Conservation (phyloP, 2,888 invertebrate species). For the Xestia ashworthii region DNA sequence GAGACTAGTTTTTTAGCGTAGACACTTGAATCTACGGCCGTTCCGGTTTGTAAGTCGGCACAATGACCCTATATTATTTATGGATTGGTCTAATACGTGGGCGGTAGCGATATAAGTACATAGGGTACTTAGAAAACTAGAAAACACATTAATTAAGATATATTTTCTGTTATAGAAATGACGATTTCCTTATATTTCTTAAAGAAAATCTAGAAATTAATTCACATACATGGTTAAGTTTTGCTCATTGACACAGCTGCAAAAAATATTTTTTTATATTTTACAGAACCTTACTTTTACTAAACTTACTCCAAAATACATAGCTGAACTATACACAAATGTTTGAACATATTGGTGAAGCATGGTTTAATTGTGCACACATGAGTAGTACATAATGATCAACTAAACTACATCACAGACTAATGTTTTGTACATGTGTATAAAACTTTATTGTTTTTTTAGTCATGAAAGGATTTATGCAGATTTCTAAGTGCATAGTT, state of each 20-base stretch:
- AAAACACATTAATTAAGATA: not conserved
- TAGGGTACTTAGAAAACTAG: not conserved
- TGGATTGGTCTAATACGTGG: slow-evolving; percentile 72
- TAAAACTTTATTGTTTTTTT: not conserved
- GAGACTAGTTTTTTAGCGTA: slow-evolving; percentile 83
- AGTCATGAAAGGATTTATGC: not conserved
- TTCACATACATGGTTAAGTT: not conserved
- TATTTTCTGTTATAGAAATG: no score
- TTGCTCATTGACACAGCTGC: not conserved
- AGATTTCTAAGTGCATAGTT: not conserved
- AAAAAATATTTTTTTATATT: not conserved
- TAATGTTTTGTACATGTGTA: not conserved
- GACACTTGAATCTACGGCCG: slow-evolving; percentile 84
- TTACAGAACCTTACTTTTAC: not conserved
- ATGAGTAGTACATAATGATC: not conserved
- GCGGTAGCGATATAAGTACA: slow-evolving; percentile 69
- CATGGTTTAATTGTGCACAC: slow-evolving; percentile 7
- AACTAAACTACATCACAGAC: not conserved
- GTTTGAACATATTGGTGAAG: slow-evolving; percentile 27
- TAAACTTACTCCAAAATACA: slow-evolving; percentile 4
- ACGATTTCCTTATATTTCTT: not conserved
- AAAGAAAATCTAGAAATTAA: not conserved
- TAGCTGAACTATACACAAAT: slow-evolving; percentile 1
- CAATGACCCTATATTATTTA: slow-evolving; percentile 89
- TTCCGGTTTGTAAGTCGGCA: slow-evolving; percentile 89